Base-by-base conservation (phyloP, 2,888 invertebrate genomes). In the Eristalis arbustorum region DNA sequence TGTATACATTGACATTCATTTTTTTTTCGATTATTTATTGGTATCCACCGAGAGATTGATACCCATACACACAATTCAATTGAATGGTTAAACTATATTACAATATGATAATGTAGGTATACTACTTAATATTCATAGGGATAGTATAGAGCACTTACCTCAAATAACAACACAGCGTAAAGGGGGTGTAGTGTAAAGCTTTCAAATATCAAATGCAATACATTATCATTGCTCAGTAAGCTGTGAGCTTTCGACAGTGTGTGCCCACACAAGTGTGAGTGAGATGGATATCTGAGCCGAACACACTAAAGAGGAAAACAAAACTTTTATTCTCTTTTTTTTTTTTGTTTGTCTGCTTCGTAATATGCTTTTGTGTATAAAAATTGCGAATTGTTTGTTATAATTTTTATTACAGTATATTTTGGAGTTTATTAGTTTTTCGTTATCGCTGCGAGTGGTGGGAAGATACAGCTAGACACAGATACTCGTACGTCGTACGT, bases 341-440 rank as follows among this genome's bases (percentile, higher is more conserved):
- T 14, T 31, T 49, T 76, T 61, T 76, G 59, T 57, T 42, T 31
- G 62, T 22, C 61, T 18, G 28, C 40, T 8, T 49, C 49, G 42
- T 23, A 62, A 72, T 68, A 49, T 61, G 67, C 61, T 68, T 76
- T 76, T 67, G 75, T 76, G 57, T 74, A 74, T 66, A 34, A 49
- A n/a, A 61, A 57, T 74, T 74, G 74, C 74, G 57, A 59, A 34
- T 74, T 76, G 61, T 68, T 76, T 68, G 68, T 76, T 62, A 76
- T 69, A 68, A 69, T 56, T 73, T 73, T 73, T 73, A 64, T 73
- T 73, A 37, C 56, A 37, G 28, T 68, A 62, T 69, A 69, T 76
- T 76, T 76, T 22, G 62, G 56, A 76, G 76, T 76, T 76, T 69
- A 76, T 76, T 76, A 68, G 69, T 71, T 77, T 64, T 37, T 63